Evolutionary conservation across 2,888 invertebrate genomes (phyloP).

Genomic region (Chrysopilus asiliformis): DNA sequence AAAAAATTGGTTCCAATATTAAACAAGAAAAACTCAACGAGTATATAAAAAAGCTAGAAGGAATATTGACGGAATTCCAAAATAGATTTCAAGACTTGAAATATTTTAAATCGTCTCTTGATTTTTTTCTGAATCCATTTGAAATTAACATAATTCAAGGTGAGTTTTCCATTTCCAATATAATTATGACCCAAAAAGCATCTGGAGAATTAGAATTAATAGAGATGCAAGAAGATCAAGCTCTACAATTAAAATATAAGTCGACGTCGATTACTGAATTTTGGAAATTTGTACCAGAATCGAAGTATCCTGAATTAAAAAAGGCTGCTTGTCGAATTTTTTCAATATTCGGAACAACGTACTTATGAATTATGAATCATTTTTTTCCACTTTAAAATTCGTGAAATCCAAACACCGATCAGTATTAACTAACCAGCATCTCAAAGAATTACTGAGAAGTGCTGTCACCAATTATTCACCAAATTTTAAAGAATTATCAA

Average conservation of each 20-base stretch:
- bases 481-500: conserved; percentile 6
- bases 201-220: conserved; percentile 18
- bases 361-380: too few relatives aligned
- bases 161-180: too few relatives aligned
- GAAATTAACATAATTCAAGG: conserved; percentile 15
- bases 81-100: conserved; percentile 3
- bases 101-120: too few relatives aligned
- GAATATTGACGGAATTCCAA: background rate
- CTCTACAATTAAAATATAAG: conserved; percentile 13
- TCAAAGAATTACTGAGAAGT: conserved; percentile 5
- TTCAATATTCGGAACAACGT: conserved; percentile 15
- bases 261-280: too few relatives aligned
- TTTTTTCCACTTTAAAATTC: too few relatives aligned
- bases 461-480: conserved; percentile 3
- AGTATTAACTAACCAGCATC: conserved; percentile 3
- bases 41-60: too few relatives aligned
- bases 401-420: too few relatives aligned
- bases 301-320: conserved; percentile 15
- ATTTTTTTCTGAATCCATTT: conserved; percentile 13
- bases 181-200: conserved; percentile 15
- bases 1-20: conserved; percentile 1
- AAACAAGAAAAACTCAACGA: too few relatives aligned
- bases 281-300: conserved; percentile 15
- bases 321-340: conserved; percentile 15
- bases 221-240: conserved; percentile 15